Base-by-base conservation (phyloP, 2,888 invertebrate species). In the Dryadula phaetusa region DNA sequence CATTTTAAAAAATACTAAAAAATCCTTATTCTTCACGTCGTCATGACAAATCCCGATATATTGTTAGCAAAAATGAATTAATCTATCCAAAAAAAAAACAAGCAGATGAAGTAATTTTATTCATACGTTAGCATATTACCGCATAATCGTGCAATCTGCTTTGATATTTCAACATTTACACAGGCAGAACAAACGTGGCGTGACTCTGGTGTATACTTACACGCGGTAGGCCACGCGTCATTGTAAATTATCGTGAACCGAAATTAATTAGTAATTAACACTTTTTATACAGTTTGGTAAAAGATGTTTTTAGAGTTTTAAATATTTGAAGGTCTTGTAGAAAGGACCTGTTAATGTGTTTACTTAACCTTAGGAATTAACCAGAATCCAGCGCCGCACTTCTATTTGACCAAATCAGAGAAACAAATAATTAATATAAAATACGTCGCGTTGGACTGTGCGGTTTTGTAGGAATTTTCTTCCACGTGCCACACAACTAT, bases 111-210 rank as follows among this genome's bases (percentile, higher is more conserved):
- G 58, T 52, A 65, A 60, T 66, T 69, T 49, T 49, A 44, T 47
- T 65, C 67, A 70, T 22, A 32, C 40, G 64, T 67, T 67, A 42
- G 70, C 70, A 70, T 60, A 70, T 66, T 70, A 69, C 66, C 66
- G 49, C 68, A 65, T 60, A 64, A 66, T 63, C 70, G 56, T 62
- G 72, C 70, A 70, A 70, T 64, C 66, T 62, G 60, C 52, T 64
- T 71, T 64, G 66, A 68, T 67, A 69, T 70, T 70, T 62, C 67
- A 66, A 66, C 68, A 71, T 70, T 71, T 71, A 64, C 62, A 67
- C 25, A 67, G 58, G 42, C 64, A 64, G 52, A 54, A 62, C 69
- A 71, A 72, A 72, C 60, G 71, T 69, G 70, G 64, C 66, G 70
- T 67, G 71, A 65, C 52, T 62, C 54, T 61, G 70, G 66, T 65